These are phyloP conservation scores for Galbula dea DNA, from an alignment of 2,113 vertebrate genomes.

Conservation along the genomic window DNA sequence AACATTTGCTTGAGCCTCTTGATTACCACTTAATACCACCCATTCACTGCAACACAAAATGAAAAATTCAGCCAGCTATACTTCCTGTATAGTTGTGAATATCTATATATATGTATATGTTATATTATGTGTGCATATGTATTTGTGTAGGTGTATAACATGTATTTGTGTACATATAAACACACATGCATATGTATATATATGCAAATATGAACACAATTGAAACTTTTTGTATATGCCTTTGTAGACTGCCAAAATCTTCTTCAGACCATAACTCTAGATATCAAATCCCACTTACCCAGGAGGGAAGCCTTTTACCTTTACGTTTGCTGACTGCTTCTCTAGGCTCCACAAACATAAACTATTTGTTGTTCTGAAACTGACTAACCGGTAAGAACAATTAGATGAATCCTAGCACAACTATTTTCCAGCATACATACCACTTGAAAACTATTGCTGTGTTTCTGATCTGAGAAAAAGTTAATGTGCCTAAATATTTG, in stretches of 20 bases:
- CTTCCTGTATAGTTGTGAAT: too few relatives aligned
- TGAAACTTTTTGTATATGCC: not conserved
- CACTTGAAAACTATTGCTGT: not conserved
- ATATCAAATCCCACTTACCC: not conserved
- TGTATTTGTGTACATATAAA: too few relatives aligned
- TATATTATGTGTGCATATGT: too few relatives aligned
- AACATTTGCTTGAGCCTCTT: too few relatives aligned
- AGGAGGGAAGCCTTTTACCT: not conserved
- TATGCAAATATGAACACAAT: not conserved
- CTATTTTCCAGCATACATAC: not conserved
- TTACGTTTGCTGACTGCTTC: not conserved
- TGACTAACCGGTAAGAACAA: not conserved
- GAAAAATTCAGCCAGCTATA: too few relatives aligned
- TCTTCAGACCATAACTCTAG: not conserved
- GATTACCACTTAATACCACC: too few relatives aligned
- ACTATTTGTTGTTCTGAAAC: not conserved
- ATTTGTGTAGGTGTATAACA: too few relatives aligned
- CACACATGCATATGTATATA: fast-evolving
- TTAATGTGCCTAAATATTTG: fast-evolving
- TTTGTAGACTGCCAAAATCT: not conserved
- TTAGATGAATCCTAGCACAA: not conserved
- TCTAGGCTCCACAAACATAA: not conserved
- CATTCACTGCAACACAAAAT: too few relatives aligned
- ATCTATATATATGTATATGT: too few relatives aligned
- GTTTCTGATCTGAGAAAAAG: not conserved